A percentile compares a stretch with the other conserved stretches of the same genome.
These are phyloP conservation scores for Mesochorus sp. DNA, from an alignment of 2,888 invertebrate genomes.

Conservation along the genomic window DNA sequence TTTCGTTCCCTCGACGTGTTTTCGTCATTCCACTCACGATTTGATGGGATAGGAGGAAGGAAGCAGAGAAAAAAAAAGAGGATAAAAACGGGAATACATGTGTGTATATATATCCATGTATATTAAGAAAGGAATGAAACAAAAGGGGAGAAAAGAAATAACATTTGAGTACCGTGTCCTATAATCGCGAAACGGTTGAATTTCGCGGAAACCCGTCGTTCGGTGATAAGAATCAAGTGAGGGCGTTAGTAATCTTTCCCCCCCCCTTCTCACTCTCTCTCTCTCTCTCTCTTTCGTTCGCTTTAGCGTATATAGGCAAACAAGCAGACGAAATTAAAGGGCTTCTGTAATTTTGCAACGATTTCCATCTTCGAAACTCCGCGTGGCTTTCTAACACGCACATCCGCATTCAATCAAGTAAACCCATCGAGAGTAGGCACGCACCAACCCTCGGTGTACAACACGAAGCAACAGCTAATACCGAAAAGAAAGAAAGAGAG, in stretches of 20 bases:
- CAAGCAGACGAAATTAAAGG: constrained; percentile 71
- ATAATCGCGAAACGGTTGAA: constrained; percentile 57
- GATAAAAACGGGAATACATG: background rate
- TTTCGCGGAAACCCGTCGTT: constrained; percentile 55
- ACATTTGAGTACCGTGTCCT: constrained; percentile 54
- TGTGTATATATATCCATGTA: no score
- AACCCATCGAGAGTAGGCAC: constrained; percentile 56
- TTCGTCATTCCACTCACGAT: background rate
- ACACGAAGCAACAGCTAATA: constrained; percentile 11
- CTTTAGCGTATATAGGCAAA: constrained; percentile 12
- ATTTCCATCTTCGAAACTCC: constrained; percentile 72
- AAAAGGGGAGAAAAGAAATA: constrained; percentile 28
- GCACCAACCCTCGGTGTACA: background rate
- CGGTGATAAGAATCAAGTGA: constrained; percentile 56
- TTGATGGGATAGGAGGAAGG: background rate
- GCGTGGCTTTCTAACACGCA: constrained; percentile 76
- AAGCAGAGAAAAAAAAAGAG: background rate
- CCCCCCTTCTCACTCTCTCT: background rate
- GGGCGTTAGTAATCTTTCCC: constrained; percentile 27
- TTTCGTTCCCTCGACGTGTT: background rate
- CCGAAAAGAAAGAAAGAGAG: constrained; percentile 22
- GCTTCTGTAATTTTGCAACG: constrained; percentile 77
- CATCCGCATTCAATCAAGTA: constrained; percentile 78
- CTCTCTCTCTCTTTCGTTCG: background rate
- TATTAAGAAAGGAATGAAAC: background rate